These are phyloP conservation scores for Lepisosteus osseus DNA, from an alignment of 2,113 vertebrate genomes.

Conservation along the genomic window DNA sequence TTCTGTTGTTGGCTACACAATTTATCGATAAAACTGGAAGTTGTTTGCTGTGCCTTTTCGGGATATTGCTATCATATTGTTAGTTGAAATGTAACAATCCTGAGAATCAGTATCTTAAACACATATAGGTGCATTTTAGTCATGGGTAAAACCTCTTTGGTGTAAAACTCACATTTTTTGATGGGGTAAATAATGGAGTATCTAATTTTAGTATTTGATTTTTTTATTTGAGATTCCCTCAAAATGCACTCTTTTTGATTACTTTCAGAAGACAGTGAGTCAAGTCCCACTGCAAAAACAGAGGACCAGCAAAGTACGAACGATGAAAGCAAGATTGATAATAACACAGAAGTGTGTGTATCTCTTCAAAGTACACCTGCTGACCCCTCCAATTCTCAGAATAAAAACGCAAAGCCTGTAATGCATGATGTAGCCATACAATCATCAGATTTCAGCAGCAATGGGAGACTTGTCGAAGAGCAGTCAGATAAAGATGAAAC, in stretches of 20 bases:
- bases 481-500: conserved; percentile 13
- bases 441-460: conserved; percentile 21
- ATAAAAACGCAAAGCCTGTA: neutral
- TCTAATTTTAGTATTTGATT: no score
- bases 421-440: conserved; percentile 36
- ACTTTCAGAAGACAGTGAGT: conserved; percentile 28
- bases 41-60: no score
- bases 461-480: conserved; percentile 8
- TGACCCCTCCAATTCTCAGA: neutral
- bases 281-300: conserved; percentile 20
- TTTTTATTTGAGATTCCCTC: no score
- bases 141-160: no score
- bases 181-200: no score
- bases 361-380: conserved; percentile 7
- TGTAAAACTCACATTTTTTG: no score
- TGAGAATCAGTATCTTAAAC: no score
- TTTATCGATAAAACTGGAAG: no score
- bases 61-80: no score
- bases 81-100: no score
- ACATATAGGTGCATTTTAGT: no score
- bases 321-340: neutral
- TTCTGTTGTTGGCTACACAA: no score
- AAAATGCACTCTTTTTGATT: conserved; percentile 1
- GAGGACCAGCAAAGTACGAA: conserved; percentile 15
- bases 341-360: neutral